These are phyloP conservation scores for Daptonema setosum DNA, from an alignment of 2,888 invertebrate species.

Conservation along the genomic window DNA sequence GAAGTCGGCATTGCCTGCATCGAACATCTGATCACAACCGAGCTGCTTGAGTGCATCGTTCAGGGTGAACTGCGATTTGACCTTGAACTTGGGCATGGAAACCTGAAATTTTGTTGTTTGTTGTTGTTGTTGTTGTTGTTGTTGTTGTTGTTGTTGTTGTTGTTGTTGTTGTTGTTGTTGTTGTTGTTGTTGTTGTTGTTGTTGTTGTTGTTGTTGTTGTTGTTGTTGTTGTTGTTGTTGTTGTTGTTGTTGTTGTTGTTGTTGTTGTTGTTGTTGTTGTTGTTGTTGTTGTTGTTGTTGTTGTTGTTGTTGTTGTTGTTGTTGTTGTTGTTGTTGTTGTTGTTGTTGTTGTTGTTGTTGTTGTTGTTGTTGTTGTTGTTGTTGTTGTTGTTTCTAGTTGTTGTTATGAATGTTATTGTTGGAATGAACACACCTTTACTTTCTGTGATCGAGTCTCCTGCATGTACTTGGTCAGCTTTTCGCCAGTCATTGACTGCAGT, in stretches of 20 bases:
- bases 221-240: too few relatives aligned
- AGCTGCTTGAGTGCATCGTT: slow-evolving; percentile 1
- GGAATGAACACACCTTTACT: neutral
- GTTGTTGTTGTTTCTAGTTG: too few relatives aligned
- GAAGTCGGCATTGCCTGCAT: slow-evolving; percentile 1
- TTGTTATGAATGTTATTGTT: neutral
- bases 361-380: too few relatives aligned
- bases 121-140: neutral
- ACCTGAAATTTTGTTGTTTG: neutral
- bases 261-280: too few relatives aligned
- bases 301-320: too few relatives aligned
- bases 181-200: too few relatives aligned
- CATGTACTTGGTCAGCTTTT: neutral
- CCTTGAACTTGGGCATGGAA: slow-evolving; percentile 4
- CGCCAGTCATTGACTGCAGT: neutral
- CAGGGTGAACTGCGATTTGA: neutral
- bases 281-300: too few relatives aligned
- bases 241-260: too few relatives aligned
- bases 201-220: too few relatives aligned
- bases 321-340: too few relatives aligned
- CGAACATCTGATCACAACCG: slow-evolving; percentile 5
- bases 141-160: neutral
- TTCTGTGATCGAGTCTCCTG: neutral
- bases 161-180: too few relatives aligned
- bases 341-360: too few relatives aligned